Conservation (phyloP, 2,888 invertebrate genomes). For the Cetonia aurata region DNA sequence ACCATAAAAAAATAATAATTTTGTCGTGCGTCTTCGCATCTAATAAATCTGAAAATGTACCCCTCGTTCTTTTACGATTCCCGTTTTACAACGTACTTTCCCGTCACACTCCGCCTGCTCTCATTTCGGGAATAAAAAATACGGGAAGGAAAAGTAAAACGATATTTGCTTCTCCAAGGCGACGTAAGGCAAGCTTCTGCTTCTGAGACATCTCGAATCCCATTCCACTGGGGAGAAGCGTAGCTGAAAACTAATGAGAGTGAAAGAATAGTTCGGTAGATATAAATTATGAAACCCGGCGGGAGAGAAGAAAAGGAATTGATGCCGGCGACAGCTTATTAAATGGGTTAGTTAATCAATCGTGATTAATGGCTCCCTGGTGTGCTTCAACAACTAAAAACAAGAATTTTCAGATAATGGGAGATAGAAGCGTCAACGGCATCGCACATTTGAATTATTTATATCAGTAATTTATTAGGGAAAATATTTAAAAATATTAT, state of each 20-base stretch:
- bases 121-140: background rate
- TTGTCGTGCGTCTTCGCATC: conserved; percentile 35
- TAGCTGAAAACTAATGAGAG: conserved; percentile 26
- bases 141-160: background rate
- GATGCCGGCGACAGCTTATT: conserved; percentile 53
- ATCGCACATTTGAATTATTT: conserved; percentile 12
- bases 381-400: conserved; percentile 43
- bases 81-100: conserved; percentile 21
- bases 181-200: conserved; percentile 12
- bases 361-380: conserved; percentile 51
- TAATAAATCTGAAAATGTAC: conserved; percentile 35
- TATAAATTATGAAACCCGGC: conserved; percentile 49
- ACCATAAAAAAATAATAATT: conserved; percentile 36
- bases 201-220: conserved; percentile 12
- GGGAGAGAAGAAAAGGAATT: conserved; percentile 48
- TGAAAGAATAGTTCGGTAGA: conserved; percentile 27
- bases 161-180: conserved; percentile 6
- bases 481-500: no score
- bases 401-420: conserved; percentile 37
- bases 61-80: conserved; percentile 24
- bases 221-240: background rate
- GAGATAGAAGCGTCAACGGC: conserved; percentile 15
- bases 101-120: conserved; percentile 1
- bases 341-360: conserved; percentile 53
- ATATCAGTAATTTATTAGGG: no score